Evolutionary conservation across 2,113 vertebrate genomes (phyloP), one percentile per base, ranked within the genome.

Genomic region (Megalops atlanticus): DNA sequence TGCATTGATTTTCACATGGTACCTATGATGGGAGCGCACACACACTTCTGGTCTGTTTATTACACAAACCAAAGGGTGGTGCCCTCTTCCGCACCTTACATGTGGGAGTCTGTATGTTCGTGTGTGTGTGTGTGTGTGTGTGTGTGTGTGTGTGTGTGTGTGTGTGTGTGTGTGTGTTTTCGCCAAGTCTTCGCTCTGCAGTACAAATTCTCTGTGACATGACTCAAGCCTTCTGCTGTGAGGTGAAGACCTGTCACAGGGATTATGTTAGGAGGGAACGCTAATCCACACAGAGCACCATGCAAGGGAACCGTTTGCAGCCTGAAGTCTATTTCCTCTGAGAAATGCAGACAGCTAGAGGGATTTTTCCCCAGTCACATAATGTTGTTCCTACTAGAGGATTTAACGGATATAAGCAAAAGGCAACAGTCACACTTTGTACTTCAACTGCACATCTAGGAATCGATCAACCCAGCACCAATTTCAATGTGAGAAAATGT

Each of bases 221-320:
- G 36, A 47, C 24, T 76, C 27, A 16, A 33, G 41, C 40, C 41
- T 27, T 76, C 1, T 47, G 43, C 74, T 33, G 40, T 12, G 27
- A 74, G 72, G 39, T 74, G 38, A 74, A 27, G 39, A 40, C 40
- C 21, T 43, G 36, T 74, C 40, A 74, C 21, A 43, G 27, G 72
- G 40, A 74, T 43, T 27, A 21, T n/a, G 40, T 74, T 43, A 74
- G 36, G n/a, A 74, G 10, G 40, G 72, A 74, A 74, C 40, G 40
- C 39, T 74, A 74, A 74, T 74, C 39, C n/a, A 74, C 40, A 35
- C 35, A 2, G 71, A 73, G 36, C 71, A 64, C 31, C 31, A 31
- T 24, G 12, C 18, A 31, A 64, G 58, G n/a, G 2, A n/a, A 10
- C 24, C 58, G 31, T 31, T 64, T n/a, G 31, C 58, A 10, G 58